Evolutionary conservation across 2,888 invertebrate genomes (phyloP).

Genomic region (Parochlus steinenii): DNA sequence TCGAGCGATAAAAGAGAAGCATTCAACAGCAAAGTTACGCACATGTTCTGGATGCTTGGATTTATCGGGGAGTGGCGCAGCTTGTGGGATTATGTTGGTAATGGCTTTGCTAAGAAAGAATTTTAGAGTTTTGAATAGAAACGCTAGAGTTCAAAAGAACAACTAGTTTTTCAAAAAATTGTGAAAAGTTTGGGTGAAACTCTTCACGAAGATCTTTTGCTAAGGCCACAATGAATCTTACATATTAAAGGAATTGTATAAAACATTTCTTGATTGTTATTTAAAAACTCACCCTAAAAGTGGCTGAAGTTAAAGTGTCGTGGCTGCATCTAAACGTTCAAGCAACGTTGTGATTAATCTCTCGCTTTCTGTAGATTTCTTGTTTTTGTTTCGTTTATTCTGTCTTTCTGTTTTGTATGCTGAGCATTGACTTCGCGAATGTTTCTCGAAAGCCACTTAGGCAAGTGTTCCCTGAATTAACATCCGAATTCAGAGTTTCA

Average conservation of each 20-base stretch:
- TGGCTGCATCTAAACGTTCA: conserved; percentile 53
- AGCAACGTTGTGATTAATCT: conserved; percentile 53
- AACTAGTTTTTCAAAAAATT: conserved; percentile 56
- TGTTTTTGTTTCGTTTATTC: too few species aligned
- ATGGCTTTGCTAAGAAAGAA: conserved; percentile 67
- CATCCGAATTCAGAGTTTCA: conserved; percentile 22
- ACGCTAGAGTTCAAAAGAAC: conserved; percentile 57
- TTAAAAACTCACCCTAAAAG: conserved; percentile 61
- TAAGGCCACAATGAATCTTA: conserved; percentile 63
- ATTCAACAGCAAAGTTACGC: conserved; percentile 86
- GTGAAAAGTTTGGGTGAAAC: conserved; percentile 71
- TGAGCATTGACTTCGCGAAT: too few species aligned
- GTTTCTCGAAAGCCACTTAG: too few species aligned
- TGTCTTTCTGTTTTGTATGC: too few species aligned
- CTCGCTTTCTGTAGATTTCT: too few species aligned
- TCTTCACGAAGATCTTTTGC: conserved; percentile 78
- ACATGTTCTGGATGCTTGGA: conserved; percentile 62
- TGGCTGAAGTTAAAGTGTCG: conserved; percentile 60
- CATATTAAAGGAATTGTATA: conserved; percentile 18
- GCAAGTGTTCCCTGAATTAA: too few species aligned
- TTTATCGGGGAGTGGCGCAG: conserved; percentile 60
- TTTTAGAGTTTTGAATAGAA: conserved; percentile 80
- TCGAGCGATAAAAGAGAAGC: conserved; percentile 86
- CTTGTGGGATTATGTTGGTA: conserved; percentile 47
- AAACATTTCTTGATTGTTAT: conserved; percentile 11